Base-by-base conservation (phyloP, 1,140 invertebrate genomes). In the Drosophila burlai region DNA sequence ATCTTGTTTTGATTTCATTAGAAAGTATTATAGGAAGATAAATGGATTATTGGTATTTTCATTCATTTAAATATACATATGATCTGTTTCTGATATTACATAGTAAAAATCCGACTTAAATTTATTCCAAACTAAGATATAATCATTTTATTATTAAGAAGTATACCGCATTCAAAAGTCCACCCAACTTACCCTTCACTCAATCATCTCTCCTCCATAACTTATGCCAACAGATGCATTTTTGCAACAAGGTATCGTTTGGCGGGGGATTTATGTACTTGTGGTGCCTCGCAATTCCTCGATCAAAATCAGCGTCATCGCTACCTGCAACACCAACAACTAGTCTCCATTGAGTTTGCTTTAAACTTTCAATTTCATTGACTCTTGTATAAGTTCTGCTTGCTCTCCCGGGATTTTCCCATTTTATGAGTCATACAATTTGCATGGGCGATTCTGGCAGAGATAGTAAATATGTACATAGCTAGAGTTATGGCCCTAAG, bases 351-450 rank as follows among this genome's bases (percentile, higher is more conserved):
- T 76, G 76, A 83, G 50, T 34, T 74, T 84, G 77, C 73, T 49
- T 60, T 75, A 43, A 78, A 87, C 83, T 87, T 89, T 87, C 84
- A 62, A 65, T 87, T 87, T 87, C 83, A 83, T 81, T 87, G 80
- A 83, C 45, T 76, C 36, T 77, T 58, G 68, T 66, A 58, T 64
- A 62, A 57, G 66, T 57, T 57, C 54, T 72, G 71, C 54, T 47
- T 40, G 57, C 50, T 57, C 52, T 60, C 24, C 45, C 16, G 58
- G 83, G 84, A 74, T 67, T 84, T 89, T 84, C 84, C 85, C 84
- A 80, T 63, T 66, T 69, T 69, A 52, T 87, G 84, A 89, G 73
- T 87, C 81, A 90, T 89, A 34, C 42, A 21, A 69, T 81, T 78
- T 87, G 72, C 83, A 77, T 77, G 74, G 58, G 58, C 61, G 71